A percentile compares a stretch with the other conserved stretches of the same genome.
These are phyloP conservation scores for Venusia cambrica DNA, from an alignment of 2,888 invertebrate species.

Conservation along the genomic window DNA sequence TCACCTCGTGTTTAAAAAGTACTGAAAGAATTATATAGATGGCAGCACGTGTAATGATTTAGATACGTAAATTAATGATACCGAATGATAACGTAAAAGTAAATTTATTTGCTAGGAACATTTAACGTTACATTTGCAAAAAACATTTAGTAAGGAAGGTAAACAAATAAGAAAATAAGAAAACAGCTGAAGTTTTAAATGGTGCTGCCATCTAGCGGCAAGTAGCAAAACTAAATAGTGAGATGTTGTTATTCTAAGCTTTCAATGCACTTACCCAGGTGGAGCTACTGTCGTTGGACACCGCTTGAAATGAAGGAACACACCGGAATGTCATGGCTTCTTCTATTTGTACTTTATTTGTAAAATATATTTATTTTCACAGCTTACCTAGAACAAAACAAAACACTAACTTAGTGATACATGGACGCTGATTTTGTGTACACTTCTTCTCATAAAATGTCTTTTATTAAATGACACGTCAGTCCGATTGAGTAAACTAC, in stretches of 20 bases:
- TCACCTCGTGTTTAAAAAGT: not conserved
- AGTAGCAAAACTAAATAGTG: slow-evolving; percentile 39
- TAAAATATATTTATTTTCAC: slow-evolving; percentile 70
- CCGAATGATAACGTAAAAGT: no score
- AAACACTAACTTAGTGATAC: slow-evolving; percentile 82
- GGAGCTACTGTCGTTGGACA: slow-evolving; percentile 83
- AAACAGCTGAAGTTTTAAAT: no score
- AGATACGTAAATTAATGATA: no score
- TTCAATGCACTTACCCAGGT: slow-evolving; percentile 83
- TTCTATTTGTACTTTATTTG: slow-evolving; percentile 35
- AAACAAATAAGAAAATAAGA: no score
- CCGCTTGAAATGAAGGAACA: slow-evolving; percentile 84
- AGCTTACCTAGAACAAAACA: slow-evolving; percentile 85
- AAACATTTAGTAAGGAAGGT: no score
- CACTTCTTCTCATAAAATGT: no score
- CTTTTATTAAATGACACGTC: no score
- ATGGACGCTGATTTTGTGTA: no score
- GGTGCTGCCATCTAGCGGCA: slow-evolving; percentile 38
- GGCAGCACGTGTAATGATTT: no score
- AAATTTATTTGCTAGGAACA: no score
- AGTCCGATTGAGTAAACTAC: no score
- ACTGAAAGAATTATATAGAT: slow-evolving; percentile 13
- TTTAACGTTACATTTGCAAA: no score
- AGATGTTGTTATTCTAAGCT: slow-evolving; percentile 7
- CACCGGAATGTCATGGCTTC: slow-evolving; percentile 84